phyloP scores from a whole-genome alignment of 2,113 vertebrate genomes.

The Sinocyclocheilus grahami region DNA sequence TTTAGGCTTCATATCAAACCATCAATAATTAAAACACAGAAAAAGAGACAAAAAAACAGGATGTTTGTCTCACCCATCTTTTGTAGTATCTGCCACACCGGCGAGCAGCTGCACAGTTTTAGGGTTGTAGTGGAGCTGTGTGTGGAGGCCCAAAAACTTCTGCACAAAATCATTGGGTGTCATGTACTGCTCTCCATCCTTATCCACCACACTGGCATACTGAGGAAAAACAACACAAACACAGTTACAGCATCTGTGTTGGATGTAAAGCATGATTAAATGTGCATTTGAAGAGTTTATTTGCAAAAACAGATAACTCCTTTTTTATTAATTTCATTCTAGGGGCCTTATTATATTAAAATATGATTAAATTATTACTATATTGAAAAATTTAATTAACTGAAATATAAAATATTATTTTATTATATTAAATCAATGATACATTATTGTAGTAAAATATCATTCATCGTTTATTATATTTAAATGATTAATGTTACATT shows the following conservation, averaged over 20 bases:
- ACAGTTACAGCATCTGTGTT: not conserved
- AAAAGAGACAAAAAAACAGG: not conserved
- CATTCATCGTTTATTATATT: too few species aligned
- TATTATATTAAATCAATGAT: too few species aligned
- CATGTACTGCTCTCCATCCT: constrained; percentile 95
- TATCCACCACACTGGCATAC: constrained; percentile 88
- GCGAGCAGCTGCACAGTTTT: constrained; percentile 93
- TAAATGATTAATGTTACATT: too few species aligned
- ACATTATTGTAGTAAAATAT: too few species aligned
- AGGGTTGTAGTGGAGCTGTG: constrained; percentile 88
- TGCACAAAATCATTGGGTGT: constrained; percentile 95
- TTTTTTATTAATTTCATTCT: not conserved
- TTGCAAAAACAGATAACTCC: too few species aligned
- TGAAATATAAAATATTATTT: too few species aligned
- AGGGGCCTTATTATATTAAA: not conserved
- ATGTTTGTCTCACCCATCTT: constrained; percentile 86
- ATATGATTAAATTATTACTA: not conserved
- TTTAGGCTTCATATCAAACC: not conserved
- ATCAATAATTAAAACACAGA: not conserved
- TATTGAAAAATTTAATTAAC: not conserved
- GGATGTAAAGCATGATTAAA: not conserved
- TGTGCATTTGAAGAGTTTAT: not conserved
- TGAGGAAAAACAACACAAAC: constrained; percentile 56
- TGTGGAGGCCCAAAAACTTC: constrained; percentile 90
- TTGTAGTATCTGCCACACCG: constrained; percentile 96